Base-by-base conservation (phyloP, 2,113 vertebrate species). In the Jacana jacana region DNA sequence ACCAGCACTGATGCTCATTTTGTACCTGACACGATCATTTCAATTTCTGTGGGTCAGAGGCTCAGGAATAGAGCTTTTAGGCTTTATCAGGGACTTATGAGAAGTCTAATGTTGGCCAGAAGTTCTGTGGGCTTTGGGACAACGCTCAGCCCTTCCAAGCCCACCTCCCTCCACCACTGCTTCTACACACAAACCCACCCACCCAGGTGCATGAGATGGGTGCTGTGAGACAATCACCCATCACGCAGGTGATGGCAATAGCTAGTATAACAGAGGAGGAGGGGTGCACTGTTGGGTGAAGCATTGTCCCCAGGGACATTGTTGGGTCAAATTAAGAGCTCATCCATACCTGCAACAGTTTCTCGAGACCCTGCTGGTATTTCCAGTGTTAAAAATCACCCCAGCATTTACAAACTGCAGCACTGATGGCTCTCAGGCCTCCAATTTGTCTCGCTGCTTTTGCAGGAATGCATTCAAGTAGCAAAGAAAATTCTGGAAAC, bases 11-110 rank as follows among this genome's bases (percentile, higher is more conserved):
- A 7, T 10, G 42, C 49, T 42, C 9, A 1, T 25, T 25, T 57
- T 17, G 28, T 33, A 48, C 39, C 81, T 7, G 13, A 31, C 20
- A 6, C 0, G 14, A 54, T n/a, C 28, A 23, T 33, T 64, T 54
- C 64, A 15, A 1, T 60, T 9, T 31, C 40, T 39, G 54, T 46
- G 60, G 10, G 10, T 22, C 16, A 20, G 24, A 30, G 2, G 1
- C 7, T 5, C 63, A 42, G 23, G 6, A 48, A 8, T 1, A 7
- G 27, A 63, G 60, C n/a, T 68, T 23, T 12, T 31, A 8, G 57
- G 25, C 33, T 64, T 76, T 35, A 25, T 35, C 13, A 5, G 37
- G 3, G 3, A 28, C 2, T 51, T 42, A 1, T 2, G 2, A 52
- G 14, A 55, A 79, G 42, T 19, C 42, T 55, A 5, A 27, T 2